Conservation (phyloP, 2,888 invertebrate genomes). For the Diarsia brunnea region DNA sequence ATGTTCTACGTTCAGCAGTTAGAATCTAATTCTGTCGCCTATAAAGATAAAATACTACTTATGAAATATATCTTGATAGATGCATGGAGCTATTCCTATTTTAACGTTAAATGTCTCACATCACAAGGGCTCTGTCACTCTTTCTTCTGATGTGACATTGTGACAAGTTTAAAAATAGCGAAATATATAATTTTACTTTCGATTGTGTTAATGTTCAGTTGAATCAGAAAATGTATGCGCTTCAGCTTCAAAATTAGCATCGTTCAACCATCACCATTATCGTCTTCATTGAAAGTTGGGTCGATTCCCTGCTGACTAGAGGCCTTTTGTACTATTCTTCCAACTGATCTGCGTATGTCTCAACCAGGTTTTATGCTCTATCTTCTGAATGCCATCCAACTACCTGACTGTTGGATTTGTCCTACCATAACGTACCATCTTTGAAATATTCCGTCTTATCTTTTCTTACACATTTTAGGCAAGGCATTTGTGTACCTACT, state of each 20-base stretch:
- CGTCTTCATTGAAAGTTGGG: not conserved
- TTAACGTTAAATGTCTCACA: not conserved
- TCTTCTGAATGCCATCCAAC: not conserved
- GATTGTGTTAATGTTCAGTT: not conserved
- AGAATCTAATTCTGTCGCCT: constrained; percentile 14
- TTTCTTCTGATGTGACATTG: constrained; percentile 14
- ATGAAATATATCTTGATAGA: not conserved
- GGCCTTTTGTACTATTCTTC: not conserved
- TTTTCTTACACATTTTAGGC: not conserved
- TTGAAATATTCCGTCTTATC: not conserved
- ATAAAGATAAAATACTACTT: constrained; percentile 21
- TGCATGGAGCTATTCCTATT: not conserved
- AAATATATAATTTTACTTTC: not conserved
- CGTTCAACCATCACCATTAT: not conserved
- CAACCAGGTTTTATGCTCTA: not conserved
- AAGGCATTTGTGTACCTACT: not conserved
- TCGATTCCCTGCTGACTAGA: not conserved
- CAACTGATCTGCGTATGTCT: not conserved
- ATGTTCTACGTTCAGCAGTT: constrained; percentile 8
- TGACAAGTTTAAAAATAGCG: not conserved
- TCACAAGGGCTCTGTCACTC: not conserved
- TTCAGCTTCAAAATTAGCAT: not conserved
- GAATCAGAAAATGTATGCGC: not conserved
- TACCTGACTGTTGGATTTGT: not conserved
- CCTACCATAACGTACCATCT: not conserved